These are phyloP conservation scores for Sterna hirundo DNA, from an alignment of 2,113 vertebrate genomes.

Conservation along the genomic window DNA sequence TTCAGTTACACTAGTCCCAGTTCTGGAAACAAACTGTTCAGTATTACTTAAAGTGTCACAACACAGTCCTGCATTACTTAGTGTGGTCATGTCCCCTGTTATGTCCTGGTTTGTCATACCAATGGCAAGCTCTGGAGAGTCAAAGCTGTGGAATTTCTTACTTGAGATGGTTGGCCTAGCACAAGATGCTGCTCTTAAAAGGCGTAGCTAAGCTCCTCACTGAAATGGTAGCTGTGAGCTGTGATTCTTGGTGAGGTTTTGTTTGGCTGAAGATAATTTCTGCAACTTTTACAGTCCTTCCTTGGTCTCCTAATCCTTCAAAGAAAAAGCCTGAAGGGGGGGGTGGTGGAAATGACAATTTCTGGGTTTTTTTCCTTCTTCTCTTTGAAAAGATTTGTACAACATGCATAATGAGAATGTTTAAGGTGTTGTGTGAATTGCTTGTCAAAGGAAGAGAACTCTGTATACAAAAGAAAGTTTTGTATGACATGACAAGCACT, in stretches of 20 bases:
- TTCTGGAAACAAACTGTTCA: not conserved
- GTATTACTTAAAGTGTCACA: not conserved
- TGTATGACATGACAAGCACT: not conserved
- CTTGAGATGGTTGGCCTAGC: not conserved
- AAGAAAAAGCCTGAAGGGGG: not conserved
- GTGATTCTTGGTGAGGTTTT: not conserved
- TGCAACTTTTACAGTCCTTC: not conserved
- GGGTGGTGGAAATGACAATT: not conserved
- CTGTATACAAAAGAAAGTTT: not conserved
- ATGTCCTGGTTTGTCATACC: fast-evolving
- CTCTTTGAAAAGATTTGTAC: not conserved
- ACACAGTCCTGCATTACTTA: not conserved
- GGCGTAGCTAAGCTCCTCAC: not conserved
- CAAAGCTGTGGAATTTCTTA: not conserved
- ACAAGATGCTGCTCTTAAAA: not conserved
- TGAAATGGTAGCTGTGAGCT: not conserved
- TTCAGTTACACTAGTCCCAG: not conserved
- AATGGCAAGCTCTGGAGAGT: not conserved
- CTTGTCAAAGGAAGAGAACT: not conserved
- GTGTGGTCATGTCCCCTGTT: not conserved
- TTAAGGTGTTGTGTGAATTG: not conserved
- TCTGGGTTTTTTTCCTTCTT: fast-evolving
- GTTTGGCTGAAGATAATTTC: not conserved
- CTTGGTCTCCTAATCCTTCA: not conserved
- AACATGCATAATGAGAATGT: not conserved